Evolutionary conservation across 2,113 vertebrate genomes (phyloP).

Genomic region (Aegotheles bennettii): DNA sequence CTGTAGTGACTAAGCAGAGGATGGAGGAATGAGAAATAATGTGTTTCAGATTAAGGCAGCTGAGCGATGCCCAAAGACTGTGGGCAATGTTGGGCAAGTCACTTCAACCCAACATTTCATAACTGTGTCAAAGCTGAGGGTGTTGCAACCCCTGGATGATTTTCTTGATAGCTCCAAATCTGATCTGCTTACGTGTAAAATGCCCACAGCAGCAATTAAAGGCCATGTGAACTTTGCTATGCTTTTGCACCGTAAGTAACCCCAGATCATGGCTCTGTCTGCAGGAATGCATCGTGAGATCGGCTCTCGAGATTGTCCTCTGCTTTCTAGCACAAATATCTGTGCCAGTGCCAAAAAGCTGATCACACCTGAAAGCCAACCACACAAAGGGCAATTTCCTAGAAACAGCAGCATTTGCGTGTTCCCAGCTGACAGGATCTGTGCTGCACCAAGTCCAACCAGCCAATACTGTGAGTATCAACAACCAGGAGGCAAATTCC

Average conservation of each 20-base stretch:
- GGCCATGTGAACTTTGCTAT: not conserved
- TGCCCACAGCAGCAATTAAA: not conserved
- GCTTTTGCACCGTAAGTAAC: not conserved
- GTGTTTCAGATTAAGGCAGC: not conserved
- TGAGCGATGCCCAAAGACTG: not conserved
- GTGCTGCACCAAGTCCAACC: not conserved
- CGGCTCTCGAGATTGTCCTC: not conserved
- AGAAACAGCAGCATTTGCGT: not conserved
- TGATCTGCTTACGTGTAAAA: not conserved
- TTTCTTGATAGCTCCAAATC: not conserved
- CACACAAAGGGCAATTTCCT: not conserved
- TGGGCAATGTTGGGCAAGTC: not conserved
- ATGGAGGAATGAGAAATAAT: not conserved
- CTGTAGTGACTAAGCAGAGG: not conserved
- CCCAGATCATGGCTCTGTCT: accelerated
- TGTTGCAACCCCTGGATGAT: not conserved
- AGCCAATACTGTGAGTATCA: not conserved
- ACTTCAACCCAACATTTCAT: not conserved
- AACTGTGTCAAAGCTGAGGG: not conserved
- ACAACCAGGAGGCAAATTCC: not conserved
- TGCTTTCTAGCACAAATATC: not conserved
- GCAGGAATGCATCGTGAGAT: accelerated
- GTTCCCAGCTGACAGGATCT: not conserved
- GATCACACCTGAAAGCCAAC: not conserved
- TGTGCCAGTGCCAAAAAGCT: not conserved